Conservation (phyloP, 1,140 invertebrate species). For the Pseudomyrmex gracilis region DNA sequence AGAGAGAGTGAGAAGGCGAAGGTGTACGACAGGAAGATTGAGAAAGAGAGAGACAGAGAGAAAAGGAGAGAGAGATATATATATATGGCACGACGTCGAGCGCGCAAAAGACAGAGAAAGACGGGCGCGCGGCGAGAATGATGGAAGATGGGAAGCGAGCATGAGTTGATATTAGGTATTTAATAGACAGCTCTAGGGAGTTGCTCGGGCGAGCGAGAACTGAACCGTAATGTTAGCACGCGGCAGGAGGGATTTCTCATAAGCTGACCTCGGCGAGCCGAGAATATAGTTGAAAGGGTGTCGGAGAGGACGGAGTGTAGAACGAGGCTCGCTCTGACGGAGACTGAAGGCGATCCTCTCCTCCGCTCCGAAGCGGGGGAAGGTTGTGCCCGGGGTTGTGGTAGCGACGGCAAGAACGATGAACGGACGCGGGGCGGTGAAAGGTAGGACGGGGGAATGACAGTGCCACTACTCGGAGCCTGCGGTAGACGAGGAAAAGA, state of each 20-base stretch:
- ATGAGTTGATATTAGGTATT: constrained; percentile 82
- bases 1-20: constrained; percentile 14
- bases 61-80: too few species aligned
- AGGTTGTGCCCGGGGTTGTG: constrained; percentile 22
- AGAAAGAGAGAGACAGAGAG: neutral
- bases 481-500: constrained; percentile 55
- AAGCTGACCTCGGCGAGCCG: constrained; percentile 77
- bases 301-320: constrained; percentile 51
- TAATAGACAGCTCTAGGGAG: constrained; percentile 81
- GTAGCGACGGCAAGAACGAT: constrained; percentile 24
- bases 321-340: constrained; percentile 49
- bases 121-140: constrained; percentile 2
- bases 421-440: neutral
- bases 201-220: constrained; percentile 75
- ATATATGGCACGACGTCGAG: neutral
- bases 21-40: neutral
- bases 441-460: neutral
- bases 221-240: constrained; percentile 78
- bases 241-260: constrained; percentile 80
- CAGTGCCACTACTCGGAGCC: neutral
- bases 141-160: constrained; percentile 55
- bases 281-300: constrained; percentile 74
- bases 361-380: neutral
- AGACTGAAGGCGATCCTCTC: constrained; percentile 64
- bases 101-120: neutral